Evolutionary conservation across 2,113 vertebrate species (phyloP), one percentile per base, ranked within the genome.

Genomic region (Columba janthina): DNA sequence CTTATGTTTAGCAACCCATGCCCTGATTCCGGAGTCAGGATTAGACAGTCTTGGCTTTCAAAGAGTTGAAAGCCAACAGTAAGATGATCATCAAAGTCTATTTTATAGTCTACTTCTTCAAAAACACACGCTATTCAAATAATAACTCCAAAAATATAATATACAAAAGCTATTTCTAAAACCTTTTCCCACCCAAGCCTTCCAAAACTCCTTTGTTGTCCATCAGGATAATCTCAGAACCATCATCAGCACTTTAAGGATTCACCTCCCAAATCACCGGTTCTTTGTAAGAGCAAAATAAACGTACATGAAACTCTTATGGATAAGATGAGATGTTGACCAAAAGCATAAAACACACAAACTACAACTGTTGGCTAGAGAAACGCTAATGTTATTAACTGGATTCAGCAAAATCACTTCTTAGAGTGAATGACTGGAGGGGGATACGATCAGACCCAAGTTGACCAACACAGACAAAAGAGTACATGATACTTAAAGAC

Each of bases 251-350:
- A 83, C 4, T 51, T 6, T 40, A 46, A 73, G 60, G 36, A 28
- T 69, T 53, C 50, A 74, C 5, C 6, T 70, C 26, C 17, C 16
- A 48, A 6, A 66, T 15, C 38, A 75, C 20, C 56, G 19, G 26
- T 70, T 85, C 51, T 71, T 76, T 71, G 57, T 20, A 74, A 72
- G 1, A 92, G 50, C 32, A 64, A 80, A 38, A n/a, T 34, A 54
- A 69, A 69, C 0, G 2, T 11, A 34, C 8, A 48, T 4, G 6
- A 58, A 82, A 71, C 24, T n/a, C 11, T 13, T n/a, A 38, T 0
- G 8, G 32, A 50, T 17, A 40, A 32, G 19, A 76, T 36, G 19
- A 56, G 18, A 31, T 34, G 6, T 24, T 44, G 11, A 62, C 44
- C 32, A 69, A 83, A 83, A 19, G 9, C 54, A 57, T 56, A 50